A percentile compares a stretch with the other conserved stretches of the same genome.
Conservation (phyloP, 2,888 invertebrate species). For the Drosophila neotestacea region DNA sequence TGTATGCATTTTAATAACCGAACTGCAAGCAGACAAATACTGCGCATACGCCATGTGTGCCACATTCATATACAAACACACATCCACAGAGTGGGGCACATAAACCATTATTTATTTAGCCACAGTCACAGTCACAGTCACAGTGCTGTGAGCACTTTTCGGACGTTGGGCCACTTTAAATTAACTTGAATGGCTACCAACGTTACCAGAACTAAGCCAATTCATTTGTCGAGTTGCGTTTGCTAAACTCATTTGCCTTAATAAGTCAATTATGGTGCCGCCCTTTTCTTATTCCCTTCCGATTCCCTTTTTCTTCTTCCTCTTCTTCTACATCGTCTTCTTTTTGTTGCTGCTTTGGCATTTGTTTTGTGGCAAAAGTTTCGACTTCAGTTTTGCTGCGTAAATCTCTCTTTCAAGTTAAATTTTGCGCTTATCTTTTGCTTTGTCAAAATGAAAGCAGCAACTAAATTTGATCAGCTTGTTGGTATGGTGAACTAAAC, state of each 20-base stretch:
- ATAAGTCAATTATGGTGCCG: constrained; percentile 70
- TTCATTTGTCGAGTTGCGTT: constrained; percentile 56
- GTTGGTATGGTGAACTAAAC: no score
- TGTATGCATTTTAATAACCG: constrained; percentile 69
- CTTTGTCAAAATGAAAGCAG: background rate
- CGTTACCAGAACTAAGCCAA: constrained; percentile 54
- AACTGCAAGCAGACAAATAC: constrained; percentile 66
- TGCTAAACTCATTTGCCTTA: constrained; percentile 66
- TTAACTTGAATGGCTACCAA: constrained; percentile 60
- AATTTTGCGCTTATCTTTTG: background rate
- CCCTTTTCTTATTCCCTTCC: constrained; percentile 13
- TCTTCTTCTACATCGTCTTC: background rate
- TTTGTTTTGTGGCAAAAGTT: constrained; percentile 32
- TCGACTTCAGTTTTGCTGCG: constrained; percentile 15
- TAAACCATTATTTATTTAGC: constrained; percentile 76
- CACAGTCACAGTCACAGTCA: constrained; percentile 22
- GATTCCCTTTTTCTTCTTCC: background rate
- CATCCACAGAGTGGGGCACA: constrained; percentile 29
- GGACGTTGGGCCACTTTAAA: constrained; percentile 61
- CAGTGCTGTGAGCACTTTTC: constrained; percentile 40
- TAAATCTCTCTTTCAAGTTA: constrained; percentile 15
- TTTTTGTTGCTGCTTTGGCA: constrained; percentile 14
- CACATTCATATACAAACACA: constrained; percentile 16
- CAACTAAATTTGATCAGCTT: background rate
- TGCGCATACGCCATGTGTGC: constrained; percentile 72